Conservation (phyloP, 2,888 invertebrate genomes). For the Pristionchus arcanus region DNA sequence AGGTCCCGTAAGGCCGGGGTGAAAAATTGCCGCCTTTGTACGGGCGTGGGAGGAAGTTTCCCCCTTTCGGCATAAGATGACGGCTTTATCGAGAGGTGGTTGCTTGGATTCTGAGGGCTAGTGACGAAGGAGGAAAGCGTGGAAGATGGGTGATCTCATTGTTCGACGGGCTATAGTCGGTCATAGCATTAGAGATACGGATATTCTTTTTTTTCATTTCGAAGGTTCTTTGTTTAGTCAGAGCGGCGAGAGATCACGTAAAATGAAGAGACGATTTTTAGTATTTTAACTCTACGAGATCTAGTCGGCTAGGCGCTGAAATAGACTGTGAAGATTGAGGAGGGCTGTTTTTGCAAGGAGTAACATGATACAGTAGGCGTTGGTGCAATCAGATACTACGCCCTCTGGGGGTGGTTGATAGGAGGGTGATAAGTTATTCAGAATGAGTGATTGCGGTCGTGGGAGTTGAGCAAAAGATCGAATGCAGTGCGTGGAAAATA, state of each 20-base stretch:
- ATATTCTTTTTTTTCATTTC: no score
- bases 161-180: background rate
- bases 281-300: no score
- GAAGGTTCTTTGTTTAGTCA: no score
- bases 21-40: background rate
- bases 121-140: background rate
- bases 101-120: background rate
- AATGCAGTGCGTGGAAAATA: background rate
- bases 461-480: background rate
- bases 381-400: constrained; percentile 10
- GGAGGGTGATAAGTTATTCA: background rate
- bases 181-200: no score
- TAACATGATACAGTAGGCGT: background rate
- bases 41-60: background rate
- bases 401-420: background rate
- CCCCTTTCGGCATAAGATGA: background rate
- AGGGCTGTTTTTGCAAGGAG: background rate
- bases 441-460: background rate
- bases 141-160: background rate
- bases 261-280: no score
- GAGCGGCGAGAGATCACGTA: no score
- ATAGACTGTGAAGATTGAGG: background rate
- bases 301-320: background rate
- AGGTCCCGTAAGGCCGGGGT: background rate
- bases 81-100: background rate